Evolutionary conservation across 2,888 invertebrate species (phyloP).

Genomic region (Tortricodes alternella): DNA sequence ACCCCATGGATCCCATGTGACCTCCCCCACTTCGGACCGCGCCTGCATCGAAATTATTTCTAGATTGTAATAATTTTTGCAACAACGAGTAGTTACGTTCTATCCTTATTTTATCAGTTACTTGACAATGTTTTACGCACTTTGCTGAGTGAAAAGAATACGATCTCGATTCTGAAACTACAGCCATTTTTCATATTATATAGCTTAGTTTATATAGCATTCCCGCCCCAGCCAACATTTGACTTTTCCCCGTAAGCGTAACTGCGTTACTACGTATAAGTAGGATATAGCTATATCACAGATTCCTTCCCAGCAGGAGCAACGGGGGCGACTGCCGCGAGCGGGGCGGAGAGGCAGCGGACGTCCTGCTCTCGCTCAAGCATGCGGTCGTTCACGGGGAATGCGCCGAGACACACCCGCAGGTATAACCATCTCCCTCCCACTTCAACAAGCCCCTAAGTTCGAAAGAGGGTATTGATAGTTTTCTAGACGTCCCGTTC

Average conservation of each 20-base stretch:
- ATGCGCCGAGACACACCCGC: conserved; percentile 77
- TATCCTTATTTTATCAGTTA: too few relatives aligned
- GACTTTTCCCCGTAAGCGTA: background rate
- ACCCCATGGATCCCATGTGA: too few relatives aligned
- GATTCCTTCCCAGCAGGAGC: conserved; percentile 55
- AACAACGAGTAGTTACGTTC: too few relatives aligned
- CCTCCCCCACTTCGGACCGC: too few relatives aligned
- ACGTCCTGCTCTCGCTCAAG: conserved; percentile 93
- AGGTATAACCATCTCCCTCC: conserved; percentile 66
- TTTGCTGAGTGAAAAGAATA: too few relatives aligned
- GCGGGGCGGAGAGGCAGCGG: conserved; percentile 89
- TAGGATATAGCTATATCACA: background rate
- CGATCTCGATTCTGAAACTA: too few relatives aligned
- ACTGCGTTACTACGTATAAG: too few relatives aligned
- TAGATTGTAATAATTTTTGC: too few relatives aligned
- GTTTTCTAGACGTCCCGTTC: conserved; percentile 10
- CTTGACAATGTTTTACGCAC: too few relatives aligned
- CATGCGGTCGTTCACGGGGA: conserved; percentile 94
- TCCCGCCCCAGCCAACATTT: background rate
- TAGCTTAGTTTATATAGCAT: too few relatives aligned
- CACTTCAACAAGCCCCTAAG: conserved; percentile 26
- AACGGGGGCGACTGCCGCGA: conserved; percentile 81
- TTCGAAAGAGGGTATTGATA: background rate
- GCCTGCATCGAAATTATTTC: too few relatives aligned
- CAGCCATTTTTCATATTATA: too few relatives aligned